Percentiles rank a stretch among this genome's conserved stretches.
Evolutionary conservation across 2,797 vertebrate species (phyloP).

Genomic region (Dryobates pubescens): DNA sequence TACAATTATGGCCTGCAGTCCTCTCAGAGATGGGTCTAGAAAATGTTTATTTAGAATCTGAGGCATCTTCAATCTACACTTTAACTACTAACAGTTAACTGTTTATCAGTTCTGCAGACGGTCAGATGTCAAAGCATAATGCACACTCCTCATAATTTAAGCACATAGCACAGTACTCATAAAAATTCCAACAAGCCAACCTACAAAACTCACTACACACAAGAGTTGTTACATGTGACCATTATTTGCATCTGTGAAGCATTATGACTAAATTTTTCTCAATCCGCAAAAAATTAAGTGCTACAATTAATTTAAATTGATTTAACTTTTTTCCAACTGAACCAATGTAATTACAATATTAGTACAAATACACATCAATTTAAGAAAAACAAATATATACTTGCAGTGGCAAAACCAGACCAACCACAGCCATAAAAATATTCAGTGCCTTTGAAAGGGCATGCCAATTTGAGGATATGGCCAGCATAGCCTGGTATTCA

Average conservation of each 20-base stretch:
- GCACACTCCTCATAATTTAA: neutral
- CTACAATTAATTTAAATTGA: neutral
- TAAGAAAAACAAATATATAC: neutral
- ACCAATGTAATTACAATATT: neutral
- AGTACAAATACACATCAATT: neutral
- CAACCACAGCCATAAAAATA: neutral
- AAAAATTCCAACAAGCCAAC: slow-evolving; percentile 1
- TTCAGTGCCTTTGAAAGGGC: neutral
- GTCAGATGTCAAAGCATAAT: neutral
- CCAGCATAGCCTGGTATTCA: neutral
- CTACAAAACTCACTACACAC: neutral
- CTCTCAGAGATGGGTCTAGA: neutral
- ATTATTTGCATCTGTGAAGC: neutral
- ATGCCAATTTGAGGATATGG: neutral
- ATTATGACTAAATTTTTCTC: neutral
- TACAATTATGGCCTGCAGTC: neutral
- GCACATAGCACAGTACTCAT: neutral
- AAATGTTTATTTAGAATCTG: neutral
- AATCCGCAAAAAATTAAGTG: neutral
- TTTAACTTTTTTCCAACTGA: neutral
- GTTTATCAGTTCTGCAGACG: neutral
- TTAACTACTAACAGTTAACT: neutral
- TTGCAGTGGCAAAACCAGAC: neutral
- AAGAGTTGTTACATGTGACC: neutral
- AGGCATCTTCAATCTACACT: neutral